These are phyloP conservation scores for Muscicapa adusta DNA, from an alignment of 2,113 vertebrate genomes.

Conservation along the genomic window DNA sequence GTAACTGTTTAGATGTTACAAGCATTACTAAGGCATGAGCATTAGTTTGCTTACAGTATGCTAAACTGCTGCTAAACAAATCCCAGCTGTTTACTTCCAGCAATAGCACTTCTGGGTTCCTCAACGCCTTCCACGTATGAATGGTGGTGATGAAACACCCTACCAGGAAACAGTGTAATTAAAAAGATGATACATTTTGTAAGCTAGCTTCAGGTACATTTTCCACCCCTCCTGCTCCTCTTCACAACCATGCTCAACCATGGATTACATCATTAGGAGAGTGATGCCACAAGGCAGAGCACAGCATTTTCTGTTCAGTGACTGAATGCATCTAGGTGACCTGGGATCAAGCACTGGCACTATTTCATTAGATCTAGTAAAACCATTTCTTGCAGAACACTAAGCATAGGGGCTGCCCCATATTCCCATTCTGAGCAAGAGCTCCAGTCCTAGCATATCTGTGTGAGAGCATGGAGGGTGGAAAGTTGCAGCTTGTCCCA, in stretches of 20 bases:
- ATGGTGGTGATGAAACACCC: not conserved
- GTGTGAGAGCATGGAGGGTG: not conserved
- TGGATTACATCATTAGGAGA: not conserved
- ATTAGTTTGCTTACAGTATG: not conserved
- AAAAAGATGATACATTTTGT: not conserved
- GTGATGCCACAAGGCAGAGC: not conserved
- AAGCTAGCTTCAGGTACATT: not conserved
- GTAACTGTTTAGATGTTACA: not conserved
- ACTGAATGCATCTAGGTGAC: not conserved
- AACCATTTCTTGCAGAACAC: not conserved
- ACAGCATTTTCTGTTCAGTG: not conserved
- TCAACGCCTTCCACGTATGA: rapidly evolving
- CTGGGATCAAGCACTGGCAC: not conserved
- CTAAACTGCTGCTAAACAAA: not conserved
- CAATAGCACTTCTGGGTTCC: not conserved
- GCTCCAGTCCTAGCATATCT: not conserved
- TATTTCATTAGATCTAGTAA: not conserved
- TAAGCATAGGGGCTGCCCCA: not conserved
- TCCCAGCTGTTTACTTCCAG: not conserved
- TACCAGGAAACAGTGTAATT: not conserved
- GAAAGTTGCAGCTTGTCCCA: not conserved
- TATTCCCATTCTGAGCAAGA: not conserved
- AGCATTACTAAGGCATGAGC: not conserved
- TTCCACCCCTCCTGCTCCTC: not conserved
- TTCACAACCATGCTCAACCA: not conserved